A percentile compares a stretch with the other conserved stretches of the same genome.
phyloP scores from a whole-genome alignment of 2,113 vertebrate species.

The Mormoops blainvillei region DNA sequence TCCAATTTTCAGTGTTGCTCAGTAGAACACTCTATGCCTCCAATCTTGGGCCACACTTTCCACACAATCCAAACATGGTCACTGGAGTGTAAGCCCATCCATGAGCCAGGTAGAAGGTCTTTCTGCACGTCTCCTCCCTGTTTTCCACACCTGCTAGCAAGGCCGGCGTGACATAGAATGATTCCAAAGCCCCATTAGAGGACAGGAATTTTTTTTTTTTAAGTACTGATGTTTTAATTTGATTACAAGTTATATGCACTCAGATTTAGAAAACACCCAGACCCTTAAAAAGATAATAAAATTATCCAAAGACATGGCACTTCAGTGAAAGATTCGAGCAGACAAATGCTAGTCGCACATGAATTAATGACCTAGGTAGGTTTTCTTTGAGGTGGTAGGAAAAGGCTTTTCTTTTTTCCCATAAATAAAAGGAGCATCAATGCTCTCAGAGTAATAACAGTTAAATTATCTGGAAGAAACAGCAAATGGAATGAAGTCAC shows the following conservation, averaged over 20 bases:
- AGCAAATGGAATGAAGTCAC: neutral
- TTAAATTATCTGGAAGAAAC: neutral
- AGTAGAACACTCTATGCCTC: neutral
- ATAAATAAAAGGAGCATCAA: neutral
- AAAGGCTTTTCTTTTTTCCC: neutral
- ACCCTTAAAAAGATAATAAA: slow-evolving; percentile 10
- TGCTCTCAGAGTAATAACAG: neutral
- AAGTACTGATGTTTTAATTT: neutral
- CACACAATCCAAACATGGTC: neutral
- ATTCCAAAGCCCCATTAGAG: neutral
- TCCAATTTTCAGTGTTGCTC: neutral
- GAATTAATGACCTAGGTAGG: neutral
- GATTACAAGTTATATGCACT: neutral
- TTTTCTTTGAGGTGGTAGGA: neutral
- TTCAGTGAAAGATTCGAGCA: neutral
- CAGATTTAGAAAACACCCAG: neutral
- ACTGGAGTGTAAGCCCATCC: neutral
- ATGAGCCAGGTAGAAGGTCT: neutral
- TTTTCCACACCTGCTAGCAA: neutral
- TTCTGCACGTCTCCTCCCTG: neutral
- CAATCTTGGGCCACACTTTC: neutral
- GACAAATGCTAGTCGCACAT: neutral
- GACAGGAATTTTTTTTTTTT: neutral
- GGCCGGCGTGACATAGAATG: neutral
- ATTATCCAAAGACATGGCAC: neutral